Evolutionary conservation across 2,888 invertebrate genomes (phyloP), one percentile per base, ranked within the genome.

Genomic region (Synanthedon myopaeformis): DNA sequence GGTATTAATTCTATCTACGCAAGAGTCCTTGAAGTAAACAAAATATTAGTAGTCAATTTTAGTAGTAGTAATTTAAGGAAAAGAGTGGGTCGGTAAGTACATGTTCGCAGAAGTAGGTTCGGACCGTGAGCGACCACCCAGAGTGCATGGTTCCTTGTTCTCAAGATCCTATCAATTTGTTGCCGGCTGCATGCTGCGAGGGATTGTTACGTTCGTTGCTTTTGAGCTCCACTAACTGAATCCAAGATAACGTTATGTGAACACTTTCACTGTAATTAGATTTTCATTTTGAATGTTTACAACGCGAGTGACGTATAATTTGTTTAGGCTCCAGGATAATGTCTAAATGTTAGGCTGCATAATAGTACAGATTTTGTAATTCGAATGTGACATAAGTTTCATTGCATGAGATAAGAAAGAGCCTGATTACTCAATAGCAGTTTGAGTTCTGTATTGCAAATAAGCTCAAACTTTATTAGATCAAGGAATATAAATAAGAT

Each of bases 161-260:
- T 10, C 45, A 14, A 42, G 56, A 56, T 56, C 45, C 53, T 56
- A 56, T 56, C 56, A 52, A 41, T 51, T 49, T 53, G 23, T 17
- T 49, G 45, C 17, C 48, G 17, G 53, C 56, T 52, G 52, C 61
- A 59, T 55, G 59, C 59, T 57, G 61, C 52, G 58, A 57, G 56
- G 56, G 49, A 57, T 51, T 56, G 52, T 54, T 53, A 48, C 51
- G 41, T 41, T 51, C 51, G 41, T 45, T 45, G 45, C 45, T 56
- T 53, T 55, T 51, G 19, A 53, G 10, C 42, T 42, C 51, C 55
- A 48, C n/a, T 49, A 45, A 50, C 51, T 42, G 49, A 55, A 53
- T 51, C 50, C 42, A 12, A 49, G 48, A 51, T 52, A 52, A 54
- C 13, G 51, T 53, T 53, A 57, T 17, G 48, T 35, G 48, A 52